Base-by-base conservation (phyloP, 1,140 invertebrate genomes). In the Lucilia cuprina region DNA sequence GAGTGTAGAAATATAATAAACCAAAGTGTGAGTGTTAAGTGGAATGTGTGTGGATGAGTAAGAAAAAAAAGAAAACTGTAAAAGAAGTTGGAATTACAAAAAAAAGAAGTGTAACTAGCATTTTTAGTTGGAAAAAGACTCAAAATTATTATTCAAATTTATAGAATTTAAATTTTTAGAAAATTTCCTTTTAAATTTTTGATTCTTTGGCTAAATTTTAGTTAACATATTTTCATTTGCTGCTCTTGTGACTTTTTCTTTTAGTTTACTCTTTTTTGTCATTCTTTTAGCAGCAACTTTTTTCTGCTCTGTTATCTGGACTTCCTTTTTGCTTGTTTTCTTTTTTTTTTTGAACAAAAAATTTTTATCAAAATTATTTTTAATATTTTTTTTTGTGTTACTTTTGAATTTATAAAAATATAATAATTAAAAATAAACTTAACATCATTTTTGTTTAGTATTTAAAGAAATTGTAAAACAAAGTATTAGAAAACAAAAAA, bases 11-110 rank as follows among this genome's bases (percentile, higher is more conserved):
- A 30, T 30, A 30, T 30, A n/a, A 14, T 0, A 60, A 60, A n/a
- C 13, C 5, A 12, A 7, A n/a, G 55, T 60, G 55, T 60, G 50
- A 17, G 14, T 30, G 25, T 30, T 30, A 30, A 30, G 25, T 60
- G 55, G 55, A 60, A 60, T 60, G 55, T 60, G 55, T 60, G 55
- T 60, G 55, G 55, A 60, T 60, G 55, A 60, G 55, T 60, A 60
- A 60, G 55, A 60, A 60, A 60, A 60, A 60, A 17, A 60, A n/a
- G 8, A 7, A n/a, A 17, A 60, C 14, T 60, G n/a, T n/a, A 17
- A 30, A 60, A 60, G 55, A n/a, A 60, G 55, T 60, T 60, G 5
- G 14, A 17, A 30, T 30, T 30, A 30, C 25, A 30, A 3, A 30
- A 1, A 60, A 60, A 60, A 60, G 55, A 60, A 60, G 55, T 60